These are phyloP conservation scores for Chrysolina haemoptera DNA, from an alignment of 2,888 invertebrate species.

Conservation along the genomic window DNA sequence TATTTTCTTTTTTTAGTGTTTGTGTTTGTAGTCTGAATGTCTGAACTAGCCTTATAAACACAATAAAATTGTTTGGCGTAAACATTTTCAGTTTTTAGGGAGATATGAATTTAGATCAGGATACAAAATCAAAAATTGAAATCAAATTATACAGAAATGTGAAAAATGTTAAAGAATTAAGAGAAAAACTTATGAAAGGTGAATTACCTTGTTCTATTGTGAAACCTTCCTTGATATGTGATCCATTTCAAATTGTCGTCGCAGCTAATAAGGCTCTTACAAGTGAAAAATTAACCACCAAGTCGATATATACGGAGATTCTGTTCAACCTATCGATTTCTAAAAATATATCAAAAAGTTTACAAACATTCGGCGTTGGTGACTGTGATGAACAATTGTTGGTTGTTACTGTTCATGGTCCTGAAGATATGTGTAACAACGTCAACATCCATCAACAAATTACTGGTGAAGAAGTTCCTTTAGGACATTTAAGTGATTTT, in stretches of 20 bases:
- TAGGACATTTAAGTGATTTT: constrained; percentile 70
- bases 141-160: constrained; percentile 75
- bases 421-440: constrained; percentile 56
- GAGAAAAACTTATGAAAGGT: constrained; percentile 73
- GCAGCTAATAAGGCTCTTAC: constrained; percentile 79
- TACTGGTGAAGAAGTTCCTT: constrained; percentile 72
- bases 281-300: constrained; percentile 75
- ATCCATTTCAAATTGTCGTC: constrained; percentile 76
- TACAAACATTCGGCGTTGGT: constrained; percentile 77
- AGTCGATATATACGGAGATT: constrained; percentile 77
- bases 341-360: constrained; percentile 79
- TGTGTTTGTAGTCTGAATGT: too few species aligned
- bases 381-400: constrained; percentile 71
- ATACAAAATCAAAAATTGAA: constrained; percentile 54
- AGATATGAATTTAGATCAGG: constrained; percentile 58
- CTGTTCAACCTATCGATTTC: constrained; percentile 79
- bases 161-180: constrained; percentile 73
- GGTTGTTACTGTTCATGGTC: constrained; percentile 68
- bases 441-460: constrained; percentile 70
- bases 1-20: too few species aligned
- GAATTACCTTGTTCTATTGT: constrained; percentile 75
- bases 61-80: too few species aligned
- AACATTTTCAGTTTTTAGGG: not conserved
- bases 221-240: constrained; percentile 75
- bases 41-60: too few species aligned